Base-by-base conservation (phyloP, 1,140 invertebrate genomes). In the Megathymus violae region DNA sequence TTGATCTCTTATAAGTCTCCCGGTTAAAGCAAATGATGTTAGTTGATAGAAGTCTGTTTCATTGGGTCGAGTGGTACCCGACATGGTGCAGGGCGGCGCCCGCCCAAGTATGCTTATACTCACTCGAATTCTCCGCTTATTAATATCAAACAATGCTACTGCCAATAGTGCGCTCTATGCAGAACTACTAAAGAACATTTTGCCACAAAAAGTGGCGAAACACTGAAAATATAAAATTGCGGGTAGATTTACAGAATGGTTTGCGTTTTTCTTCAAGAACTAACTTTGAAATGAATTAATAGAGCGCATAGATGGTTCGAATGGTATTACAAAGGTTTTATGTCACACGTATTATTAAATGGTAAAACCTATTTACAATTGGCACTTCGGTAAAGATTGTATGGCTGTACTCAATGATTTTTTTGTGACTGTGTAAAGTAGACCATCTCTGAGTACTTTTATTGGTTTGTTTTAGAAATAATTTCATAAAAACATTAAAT, bases 71-170 rank as follows among this genome's bases (percentile, higher is more conserved):
- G 72, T 54, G 72, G 60, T 54, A 59, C 62, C 59, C 44, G 67
- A 51, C 67, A 40, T 36, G 34, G 34, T 52, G 51, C 66, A 64
- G 71, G 69, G 66, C 72, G 65, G 36, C 73, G 77, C 41, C 62
- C 79, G 69, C 43, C 59, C 52, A 47, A 82, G 80, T 50, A 74
- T 71, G 43, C 75, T 80, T 44, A 34, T 50, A 52, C 60, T 59
- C 70, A 71, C 79, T 76, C 67, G 59, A 75, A 75, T 66, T 64
- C 60, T 68, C 70, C 43, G 64, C 64, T 74, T 76, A 79, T 76
- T 70, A 70, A 75, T 73, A 76, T 67, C 64, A 25, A 64, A 2
- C 27, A 52, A 65, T 40, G 54, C 61, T 54, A 10, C 10, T 54
- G 64, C 62, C 62, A 65, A 71, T 59, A 43, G 48, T 67, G 69